Evolutionary conservation across 1,140 invertebrate species (phyloP).

Genomic region (Danaus melanippus): DNA sequence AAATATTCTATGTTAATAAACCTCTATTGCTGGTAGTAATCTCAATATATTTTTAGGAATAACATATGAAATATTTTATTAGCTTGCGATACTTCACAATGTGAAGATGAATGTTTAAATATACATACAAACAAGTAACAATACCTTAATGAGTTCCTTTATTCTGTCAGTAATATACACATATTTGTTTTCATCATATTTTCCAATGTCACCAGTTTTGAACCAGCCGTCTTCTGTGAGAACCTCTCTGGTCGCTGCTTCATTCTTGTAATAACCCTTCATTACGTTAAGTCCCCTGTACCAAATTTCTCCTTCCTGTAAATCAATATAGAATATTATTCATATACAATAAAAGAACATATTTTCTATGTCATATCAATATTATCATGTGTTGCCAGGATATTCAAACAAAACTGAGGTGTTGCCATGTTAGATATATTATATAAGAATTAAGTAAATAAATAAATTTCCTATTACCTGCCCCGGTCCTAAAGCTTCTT

Average conservation of each 20-base stretch:
- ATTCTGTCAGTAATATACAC: constrained; percentile 88
- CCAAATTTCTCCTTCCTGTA: constrained; percentile 78
- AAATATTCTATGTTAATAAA: constrained; percentile 10
- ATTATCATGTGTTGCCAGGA: constrained; percentile 6
- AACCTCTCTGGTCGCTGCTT: constrained; percentile 80
- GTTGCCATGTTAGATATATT: too few relatives aligned
- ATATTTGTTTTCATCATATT: constrained; percentile 80
- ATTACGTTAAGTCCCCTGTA: constrained; percentile 80
- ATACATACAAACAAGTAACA: background rate
- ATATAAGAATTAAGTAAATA: background rate
- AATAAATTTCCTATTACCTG: constrained; percentile 29
- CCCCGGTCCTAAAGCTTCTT: constrained; percentile 75
- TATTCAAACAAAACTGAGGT: too few relatives aligned
- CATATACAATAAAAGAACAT: too few relatives aligned
- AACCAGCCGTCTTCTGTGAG: constrained; percentile 83
- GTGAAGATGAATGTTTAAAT: too few relatives aligned
- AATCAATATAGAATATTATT: background rate
- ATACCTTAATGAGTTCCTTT: constrained; percentile 90
- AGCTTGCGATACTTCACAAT: too few relatives aligned
- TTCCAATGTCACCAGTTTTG: constrained; percentile 87
- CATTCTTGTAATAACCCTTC: constrained; percentile 85
- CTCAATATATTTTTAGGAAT: too few relatives aligned
- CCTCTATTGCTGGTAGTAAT: constrained; percentile 3
- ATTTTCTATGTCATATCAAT: constrained; percentile 7
- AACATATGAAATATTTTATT: too few relatives aligned